Conservation (phyloP, 2,113 vertebrate species). For the Lepus europaeus region DNA sequence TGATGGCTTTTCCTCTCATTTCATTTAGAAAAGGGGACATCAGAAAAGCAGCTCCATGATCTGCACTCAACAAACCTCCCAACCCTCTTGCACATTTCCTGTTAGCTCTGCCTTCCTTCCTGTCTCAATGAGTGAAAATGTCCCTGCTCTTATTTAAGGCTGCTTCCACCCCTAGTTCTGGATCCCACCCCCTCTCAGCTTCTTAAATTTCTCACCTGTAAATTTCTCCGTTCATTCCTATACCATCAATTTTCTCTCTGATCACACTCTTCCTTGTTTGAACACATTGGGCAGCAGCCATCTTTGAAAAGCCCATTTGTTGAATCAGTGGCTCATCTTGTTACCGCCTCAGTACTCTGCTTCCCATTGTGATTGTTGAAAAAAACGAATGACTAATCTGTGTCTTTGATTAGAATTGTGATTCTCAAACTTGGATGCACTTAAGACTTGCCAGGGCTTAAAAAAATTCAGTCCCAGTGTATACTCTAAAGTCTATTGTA, state of each 20-base stretch:
- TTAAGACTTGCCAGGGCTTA: not conserved
- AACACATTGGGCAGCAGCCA: no score
- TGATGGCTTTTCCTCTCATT: no score
- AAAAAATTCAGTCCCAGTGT: not conserved
- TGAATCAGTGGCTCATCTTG: not conserved
- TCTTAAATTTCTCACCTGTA: not conserved
- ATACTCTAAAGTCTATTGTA: not conserved
- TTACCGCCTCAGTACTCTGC: not conserved
- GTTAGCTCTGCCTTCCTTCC: not conserved
- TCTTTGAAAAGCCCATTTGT: not conserved
- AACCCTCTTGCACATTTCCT: not conserved
- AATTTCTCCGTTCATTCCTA: not conserved
- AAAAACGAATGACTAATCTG: not conserved
- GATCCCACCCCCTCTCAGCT: not conserved
- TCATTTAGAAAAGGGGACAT: not conserved
- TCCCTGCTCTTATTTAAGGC: not conserved
- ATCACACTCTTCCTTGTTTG: not conserved
- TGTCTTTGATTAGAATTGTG: not conserved
- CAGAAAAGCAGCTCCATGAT: not conserved
- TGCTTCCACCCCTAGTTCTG: no score
- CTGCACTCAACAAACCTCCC: not conserved
- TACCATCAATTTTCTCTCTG: not conserved
- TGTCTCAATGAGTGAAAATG: not conserved
- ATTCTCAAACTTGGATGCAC: not conserved
- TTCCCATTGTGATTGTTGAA: not conserved